Base-by-base conservation (phyloP, 2,888 invertebrate genomes). In the Nineta flava region DNA sequence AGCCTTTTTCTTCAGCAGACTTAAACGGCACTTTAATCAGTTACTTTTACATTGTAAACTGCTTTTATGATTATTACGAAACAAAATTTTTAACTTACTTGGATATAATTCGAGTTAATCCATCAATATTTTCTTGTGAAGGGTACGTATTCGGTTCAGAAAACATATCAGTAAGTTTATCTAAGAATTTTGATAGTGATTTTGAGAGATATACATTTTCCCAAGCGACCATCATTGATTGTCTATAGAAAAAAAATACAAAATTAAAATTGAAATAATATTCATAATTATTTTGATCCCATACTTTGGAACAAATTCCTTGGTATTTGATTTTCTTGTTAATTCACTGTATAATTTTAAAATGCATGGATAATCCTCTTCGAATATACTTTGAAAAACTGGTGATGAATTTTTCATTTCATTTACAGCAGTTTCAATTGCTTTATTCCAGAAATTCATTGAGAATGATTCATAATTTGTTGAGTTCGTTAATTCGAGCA, bases 341-440 rank as follows among this genome's bases (percentile, higher is more conserved):
- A 88, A 71, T 60, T 88, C 88, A 61, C 81, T 77, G 64, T 83
- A 87, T 56, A 83, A 76, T 59, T 86, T 80, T n/a, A 92, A 68
- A 38, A 92, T 71, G 65, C 83, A 87, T 5, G 91, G 91, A 65
- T 82, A 92, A 62, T 92, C 91, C 50, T 84, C 84, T 67, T 92
- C 91, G 50, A 92, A 73, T 50, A 87, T 83, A 65, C 90, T 88
- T 59, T 82, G 84, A 42, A 90, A 76, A 51, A 72, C 69, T 1
- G 67, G 56, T 1, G 74, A 68, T 48, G 74, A 69, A 57, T 72
- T 74, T 44, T 72, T 72, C 21, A 77, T 65, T 61, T 77, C 76
- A 55, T 60, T 67, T 52, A 66, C 63, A 19, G 76, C 58, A 12
- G 70, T 54, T 44, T 67, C 62, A 51, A 73, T 71, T 0, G 75